phyloP scores from a whole-genome alignment of 2,113 vertebrate genomes.

The Epinephelus lanceolatus region DNA sequence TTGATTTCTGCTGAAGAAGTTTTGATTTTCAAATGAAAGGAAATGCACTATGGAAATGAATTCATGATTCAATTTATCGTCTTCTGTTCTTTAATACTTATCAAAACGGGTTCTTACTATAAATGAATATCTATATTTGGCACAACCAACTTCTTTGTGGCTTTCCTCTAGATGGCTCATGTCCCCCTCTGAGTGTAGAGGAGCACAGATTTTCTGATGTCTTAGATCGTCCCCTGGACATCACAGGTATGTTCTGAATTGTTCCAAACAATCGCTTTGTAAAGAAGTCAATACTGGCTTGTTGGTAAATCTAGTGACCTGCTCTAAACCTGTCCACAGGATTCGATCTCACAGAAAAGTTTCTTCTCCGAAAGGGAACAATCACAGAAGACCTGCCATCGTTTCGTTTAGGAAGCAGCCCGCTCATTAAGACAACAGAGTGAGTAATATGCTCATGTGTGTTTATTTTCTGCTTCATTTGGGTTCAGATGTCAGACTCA shows the following conservation, averaged over 20 bases:
- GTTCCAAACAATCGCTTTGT: not conserved
- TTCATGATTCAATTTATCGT: not conserved
- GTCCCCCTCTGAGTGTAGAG: slow-evolving; percentile 86
- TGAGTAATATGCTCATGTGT: slow-evolving; percentile 77
- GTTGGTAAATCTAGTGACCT: not conserved
- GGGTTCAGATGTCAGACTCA: slow-evolving; percentile 6
- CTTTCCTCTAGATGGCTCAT: slow-evolving; percentile 78
- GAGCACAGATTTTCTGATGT: slow-evolving; percentile 80
- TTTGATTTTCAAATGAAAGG: slow-evolving; percentile 11
- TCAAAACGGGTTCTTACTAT: slow-evolving; percentile 15
- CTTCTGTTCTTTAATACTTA: not conserved
- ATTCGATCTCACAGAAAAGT: slow-evolving; percentile 93
- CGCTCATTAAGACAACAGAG: slow-evolving; percentile 91
- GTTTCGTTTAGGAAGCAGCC: slow-evolving; percentile 91
- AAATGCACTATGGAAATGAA: slow-evolving; percentile 34
- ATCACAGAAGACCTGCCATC: slow-evolving; percentile 87
- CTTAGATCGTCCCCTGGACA: slow-evolving; percentile 78
- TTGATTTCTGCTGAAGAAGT: not conserved
- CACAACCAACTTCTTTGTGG: slow-evolving; percentile 23
- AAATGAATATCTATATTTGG: slow-evolving; percentile 3
- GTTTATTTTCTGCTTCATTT: slow-evolving; percentile 16
- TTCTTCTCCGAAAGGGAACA: slow-evolving; percentile 89
- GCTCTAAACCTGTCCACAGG: slow-evolving; percentile 83
- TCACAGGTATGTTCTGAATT: slow-evolving; percentile 87
- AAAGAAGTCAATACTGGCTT: not conserved